These are phyloP conservation scores for Chiloscyllium punctatum DNA, from an alignment of 2,797 vertebrate genomes.

Conservation along the genomic window DNA sequence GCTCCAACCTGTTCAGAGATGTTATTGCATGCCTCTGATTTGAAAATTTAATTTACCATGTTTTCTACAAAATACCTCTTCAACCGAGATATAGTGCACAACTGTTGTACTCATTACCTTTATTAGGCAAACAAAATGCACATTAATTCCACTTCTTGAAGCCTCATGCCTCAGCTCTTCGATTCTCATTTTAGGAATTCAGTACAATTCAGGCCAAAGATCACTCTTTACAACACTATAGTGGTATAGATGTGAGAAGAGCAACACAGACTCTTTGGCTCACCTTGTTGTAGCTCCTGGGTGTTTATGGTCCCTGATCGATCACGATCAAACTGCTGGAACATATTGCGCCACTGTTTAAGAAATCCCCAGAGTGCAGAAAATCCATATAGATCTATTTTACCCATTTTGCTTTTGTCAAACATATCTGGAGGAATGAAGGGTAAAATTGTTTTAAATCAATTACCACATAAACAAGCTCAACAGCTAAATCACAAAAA, in stretches of 20 bases:
- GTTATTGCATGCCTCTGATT: too few relatives aligned
- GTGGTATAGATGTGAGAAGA: neutral
- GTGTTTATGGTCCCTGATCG: constrained; percentile 75
- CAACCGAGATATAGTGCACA: neutral
- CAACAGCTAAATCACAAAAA: neutral
- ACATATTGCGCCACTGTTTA: constrained; percentile 83
- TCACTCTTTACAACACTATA: neutral
- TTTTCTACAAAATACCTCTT: neutral
- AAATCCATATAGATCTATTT: constrained; percentile 81
- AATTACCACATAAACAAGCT: neutral
- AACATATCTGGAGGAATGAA: constrained; percentile 77
- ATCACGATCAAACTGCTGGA: constrained; percentile 87
- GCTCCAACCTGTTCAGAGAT: too few relatives aligned
- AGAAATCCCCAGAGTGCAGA: constrained; percentile 81
- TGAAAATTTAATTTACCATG: neutral
- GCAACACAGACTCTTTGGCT: constrained; percentile 32
- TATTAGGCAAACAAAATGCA: neutral
- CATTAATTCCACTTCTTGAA: neutral
- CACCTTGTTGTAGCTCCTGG: constrained; percentile 85
- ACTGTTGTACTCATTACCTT: neutral
- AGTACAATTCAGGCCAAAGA: neutral
- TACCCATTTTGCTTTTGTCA: constrained; percentile 76
- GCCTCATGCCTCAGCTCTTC: neutral
- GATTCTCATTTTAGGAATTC: neutral
- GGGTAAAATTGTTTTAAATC: neutral